Evolutionary conservation across 2,888 invertebrate species (phyloP).

Genomic region (Nudaria mundana): DNA sequence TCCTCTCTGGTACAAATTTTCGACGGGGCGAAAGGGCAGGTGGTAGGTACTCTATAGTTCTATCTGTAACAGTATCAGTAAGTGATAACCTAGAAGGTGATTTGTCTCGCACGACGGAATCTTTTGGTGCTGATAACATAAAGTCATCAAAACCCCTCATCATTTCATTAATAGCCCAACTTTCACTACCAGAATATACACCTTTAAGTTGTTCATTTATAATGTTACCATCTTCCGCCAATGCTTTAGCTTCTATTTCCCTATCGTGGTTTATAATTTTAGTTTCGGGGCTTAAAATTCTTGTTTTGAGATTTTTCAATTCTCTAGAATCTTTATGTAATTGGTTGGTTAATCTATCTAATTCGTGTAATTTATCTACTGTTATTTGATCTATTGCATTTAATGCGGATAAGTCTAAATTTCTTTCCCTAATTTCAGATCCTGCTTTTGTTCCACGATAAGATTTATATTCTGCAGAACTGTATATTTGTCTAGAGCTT

Average conservation of each 20-base stretch:
- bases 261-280: constrained; percentile 71
- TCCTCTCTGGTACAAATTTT: constrained; percentile 78
- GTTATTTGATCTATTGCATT: constrained; percentile 89
- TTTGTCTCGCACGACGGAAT: constrained; percentile 72
- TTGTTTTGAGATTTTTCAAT: constrained; percentile 87
- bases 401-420: constrained; percentile 87
- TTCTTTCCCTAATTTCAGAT: constrained; percentile 88
- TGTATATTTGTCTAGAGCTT: constrained; percentile 84
- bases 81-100: constrained; percentile 84
- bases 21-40: constrained; percentile 81
- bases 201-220: constrained; percentile 86
- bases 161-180: constrained; percentile 86
- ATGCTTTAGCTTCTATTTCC: constrained; percentile 81
- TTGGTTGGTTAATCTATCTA: constrained; percentile 88
- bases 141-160: constrained; percentile 83
- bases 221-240: constrained; percentile 83
- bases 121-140: constrained; percentile 76
- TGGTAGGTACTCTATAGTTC: constrained; percentile 82
- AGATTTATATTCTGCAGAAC: constrained; percentile 89
- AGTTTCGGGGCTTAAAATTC: constrained; percentile 85
- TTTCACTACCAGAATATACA: constrained; percentile 84
- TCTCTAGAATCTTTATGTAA: constrained; percentile 90
- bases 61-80: constrained; percentile 83
- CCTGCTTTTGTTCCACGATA: constrained; percentile 85
- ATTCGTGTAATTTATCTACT: constrained; percentile 88